Evolutionary conservation across 2,888 invertebrate species (phyloP).

Genomic region (Phrixothrix hirtus): DNA sequence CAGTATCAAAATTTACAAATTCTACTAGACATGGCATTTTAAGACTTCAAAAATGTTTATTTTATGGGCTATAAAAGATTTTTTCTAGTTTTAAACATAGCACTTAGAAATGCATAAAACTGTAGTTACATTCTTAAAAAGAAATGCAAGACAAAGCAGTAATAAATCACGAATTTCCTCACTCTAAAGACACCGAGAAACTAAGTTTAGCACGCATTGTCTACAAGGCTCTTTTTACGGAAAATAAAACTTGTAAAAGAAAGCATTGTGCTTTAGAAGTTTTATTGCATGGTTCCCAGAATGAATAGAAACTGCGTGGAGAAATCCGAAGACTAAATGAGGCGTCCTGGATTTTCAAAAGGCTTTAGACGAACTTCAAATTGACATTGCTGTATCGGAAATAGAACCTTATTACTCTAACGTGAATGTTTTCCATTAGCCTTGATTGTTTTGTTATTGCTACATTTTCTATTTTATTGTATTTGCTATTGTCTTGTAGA

Average conservation of each 20-base stretch:
- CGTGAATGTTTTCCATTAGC: slow-evolving; percentile 23
- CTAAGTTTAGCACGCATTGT: slow-evolving; percentile 30
- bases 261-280: slow-evolving; percentile 30
- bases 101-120: neutral
- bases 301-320: slow-evolving; percentile 27
- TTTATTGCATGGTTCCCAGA: slow-evolving; percentile 25
- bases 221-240: slow-evolving; percentile 36
- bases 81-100: neutral
- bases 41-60: neutral
- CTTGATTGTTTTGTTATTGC: slow-evolving; percentile 17
- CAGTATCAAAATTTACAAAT: neutral
- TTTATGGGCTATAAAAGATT: too few species aligned
- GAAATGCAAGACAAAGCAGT: slow-evolving; percentile 11
- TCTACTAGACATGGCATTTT: neutral
- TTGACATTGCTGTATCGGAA: slow-evolving; percentile 13
- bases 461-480: slow-evolving; percentile 5
- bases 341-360: slow-evolving; percentile 21
- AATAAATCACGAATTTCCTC: slow-evolving; percentile 29
- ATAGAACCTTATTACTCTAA: slow-evolving; percentile 17
- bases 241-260: slow-evolving; percentile 39
- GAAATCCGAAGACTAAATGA: slow-evolving; percentile 27
- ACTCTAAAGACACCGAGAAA: slow-evolving; percentile 19
- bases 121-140: neutral
- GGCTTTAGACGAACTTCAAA: slow-evolving; percentile 22
- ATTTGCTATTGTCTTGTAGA: neutral